Percentiles rank a stretch among this genome's conserved stretches.
Evolutionary conservation across 2,888 invertebrate species (phyloP).

Genomic region (Rhabditophanes sp.): DNA sequence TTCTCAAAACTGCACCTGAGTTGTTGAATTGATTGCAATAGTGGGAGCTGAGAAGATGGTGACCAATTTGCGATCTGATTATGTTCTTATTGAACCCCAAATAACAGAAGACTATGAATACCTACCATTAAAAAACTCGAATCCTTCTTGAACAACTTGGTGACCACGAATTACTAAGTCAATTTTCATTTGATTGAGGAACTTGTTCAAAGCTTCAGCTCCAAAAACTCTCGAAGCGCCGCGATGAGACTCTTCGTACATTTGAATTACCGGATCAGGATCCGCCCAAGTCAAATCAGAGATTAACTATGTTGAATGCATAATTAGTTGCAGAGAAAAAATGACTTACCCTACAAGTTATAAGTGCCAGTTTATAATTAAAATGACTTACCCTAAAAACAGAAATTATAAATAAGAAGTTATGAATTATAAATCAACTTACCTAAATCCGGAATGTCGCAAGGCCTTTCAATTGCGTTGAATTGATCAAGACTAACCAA

Average conservation of each 20-base stretch:
- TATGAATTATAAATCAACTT: too few relatives aligned
- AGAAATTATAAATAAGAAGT: too few relatives aligned
- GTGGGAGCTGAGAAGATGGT: conserved; percentile 19
- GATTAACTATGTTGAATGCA: too few relatives aligned
- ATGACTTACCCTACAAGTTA: too few relatives aligned
- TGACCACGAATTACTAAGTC: conserved; percentile 36
- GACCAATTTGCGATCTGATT: conserved; percentile 43
- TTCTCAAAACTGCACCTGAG: too few relatives aligned
- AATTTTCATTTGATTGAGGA: conserved; percentile 23
- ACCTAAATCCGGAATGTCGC: conserved; percentile 51
- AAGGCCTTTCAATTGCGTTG: conserved; percentile 50
- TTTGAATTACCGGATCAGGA: conserved; percentile 12
- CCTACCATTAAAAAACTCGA: conserved; percentile 78
- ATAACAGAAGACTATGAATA: too few relatives aligned
- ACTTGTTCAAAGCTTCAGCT: conserved; percentile 20
- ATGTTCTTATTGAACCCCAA: too few relatives aligned
- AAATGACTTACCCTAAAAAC: too few relatives aligned
- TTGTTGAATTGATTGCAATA: too few relatives aligned
- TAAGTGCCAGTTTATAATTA: too few relatives aligned
- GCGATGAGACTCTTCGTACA: conserved; percentile 22
- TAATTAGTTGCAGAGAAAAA: too few relatives aligned
- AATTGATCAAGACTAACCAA: conserved; percentile 41
- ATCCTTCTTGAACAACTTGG: conserved; percentile 54
- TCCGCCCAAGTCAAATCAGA: conserved; percentile 48
- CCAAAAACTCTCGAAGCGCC: conserved; percentile 25